Percentiles rank a stretch among this genome's conserved stretches.
Evolutionary conservation across 2,113 vertebrate genomes (phyloP).

Genomic region (Pyrgilauda ruficollis): DNA sequence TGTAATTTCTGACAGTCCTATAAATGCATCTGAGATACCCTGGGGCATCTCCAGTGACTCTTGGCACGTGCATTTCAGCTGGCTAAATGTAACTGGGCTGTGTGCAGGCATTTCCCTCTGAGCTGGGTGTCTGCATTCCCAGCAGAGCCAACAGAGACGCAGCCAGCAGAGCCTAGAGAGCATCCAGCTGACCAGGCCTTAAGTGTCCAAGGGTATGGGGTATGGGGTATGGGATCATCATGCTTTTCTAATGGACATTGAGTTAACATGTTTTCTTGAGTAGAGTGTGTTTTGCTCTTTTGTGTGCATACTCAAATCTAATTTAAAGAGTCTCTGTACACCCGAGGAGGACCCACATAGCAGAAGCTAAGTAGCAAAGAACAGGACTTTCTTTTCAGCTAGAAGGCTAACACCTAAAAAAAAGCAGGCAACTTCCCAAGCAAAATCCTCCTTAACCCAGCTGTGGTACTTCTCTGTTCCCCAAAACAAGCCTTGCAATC

Average conservation of each 20-base stretch:
- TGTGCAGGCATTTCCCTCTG: neutral
- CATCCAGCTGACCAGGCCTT: neutral
- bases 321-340: neutral
- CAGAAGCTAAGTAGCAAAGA: neutral
- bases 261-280: neutral
- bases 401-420: neutral
- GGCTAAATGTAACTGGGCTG: neutral
- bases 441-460: neutral
- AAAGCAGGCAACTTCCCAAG: neutral
- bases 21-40: neutral
- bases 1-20: neutral
- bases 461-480: neutral
- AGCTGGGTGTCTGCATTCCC: neutral
- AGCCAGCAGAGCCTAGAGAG: neutral
- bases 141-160: neutral
- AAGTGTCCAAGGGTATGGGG: no score
- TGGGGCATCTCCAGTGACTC: neutral
- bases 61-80: neutral
- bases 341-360: neutral
- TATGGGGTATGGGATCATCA: neutral
- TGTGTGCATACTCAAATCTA: neutral
- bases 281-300: neutral
- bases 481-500: neutral
- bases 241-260: neutral
- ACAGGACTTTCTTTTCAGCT: neutral